Evolutionary conservation across 2,113 vertebrate species (phyloP).

Genomic region (Oreochromis niloticus): DNA sequence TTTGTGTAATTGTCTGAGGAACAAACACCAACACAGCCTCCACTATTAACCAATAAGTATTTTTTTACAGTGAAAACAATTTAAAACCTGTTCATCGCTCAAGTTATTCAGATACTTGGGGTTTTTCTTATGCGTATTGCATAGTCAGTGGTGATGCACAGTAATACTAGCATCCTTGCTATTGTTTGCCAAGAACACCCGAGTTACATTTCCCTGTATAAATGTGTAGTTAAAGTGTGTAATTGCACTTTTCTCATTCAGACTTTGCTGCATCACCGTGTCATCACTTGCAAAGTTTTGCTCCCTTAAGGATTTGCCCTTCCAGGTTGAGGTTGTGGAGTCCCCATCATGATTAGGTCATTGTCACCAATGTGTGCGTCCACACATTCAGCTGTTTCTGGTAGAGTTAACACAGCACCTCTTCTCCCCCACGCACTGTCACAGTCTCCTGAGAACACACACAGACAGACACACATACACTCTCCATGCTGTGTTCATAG

Average conservation of each 20-base stretch:
- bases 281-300: slow-evolving; percentile 16
- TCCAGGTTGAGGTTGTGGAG: slow-evolving; percentile 23
- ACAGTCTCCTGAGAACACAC: slow-evolving; percentile 37
- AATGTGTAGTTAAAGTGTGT: background rate
- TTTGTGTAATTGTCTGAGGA: background rate
- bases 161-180: background rate
- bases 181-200: background rate
- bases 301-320: slow-evolving; percentile 20
- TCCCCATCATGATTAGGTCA: slow-evolving; percentile 35
- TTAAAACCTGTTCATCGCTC: background rate
- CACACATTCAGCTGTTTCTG: slow-evolving; percentile 39
- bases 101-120: background rate
- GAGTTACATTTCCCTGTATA: background rate
- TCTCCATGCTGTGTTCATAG: slow-evolving; percentile 53
- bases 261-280: background rate
- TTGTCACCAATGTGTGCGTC: slow-evolving; percentile 9
- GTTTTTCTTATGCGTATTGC: background rate
- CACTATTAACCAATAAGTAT: background rate
- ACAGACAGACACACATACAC: slow-evolving; percentile 32
- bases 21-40: background rate
- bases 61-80: background rate
- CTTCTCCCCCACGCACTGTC: slow-evolving; percentile 16
- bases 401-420: slow-evolving; percentile 42
- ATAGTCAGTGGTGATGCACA: background rate
- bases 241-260: background rate